Base-by-base conservation (phyloP, 1,140 invertebrate genomes). In the Drosophila murphyi region DNA sequence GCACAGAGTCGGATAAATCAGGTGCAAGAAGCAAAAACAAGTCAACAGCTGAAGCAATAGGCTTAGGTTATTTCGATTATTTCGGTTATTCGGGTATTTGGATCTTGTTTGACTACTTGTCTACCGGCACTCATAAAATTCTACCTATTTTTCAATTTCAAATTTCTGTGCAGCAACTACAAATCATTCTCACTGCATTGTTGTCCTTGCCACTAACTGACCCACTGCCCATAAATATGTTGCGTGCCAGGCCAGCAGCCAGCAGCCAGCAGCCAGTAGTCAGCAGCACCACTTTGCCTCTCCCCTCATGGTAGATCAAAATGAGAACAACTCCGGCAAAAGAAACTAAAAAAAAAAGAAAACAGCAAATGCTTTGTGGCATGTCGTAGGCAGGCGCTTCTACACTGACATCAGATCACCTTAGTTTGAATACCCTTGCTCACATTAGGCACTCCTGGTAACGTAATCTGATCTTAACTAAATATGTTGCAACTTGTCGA, bases 111-210 rank as follows among this genome's bases (percentile, higher is more conserved):
- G 69, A 52, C 55, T 34, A 54, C 71, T 89, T 85, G 81, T 81
- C 68, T 75, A 78, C 73, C 61, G 78, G 64, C 80, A 78, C 85
- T 89, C 85, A 89, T 89, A 89, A 89, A 89, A 89, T 85, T 89
- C 86, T 72, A 89, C 89, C 85, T 89, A 89, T 89, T 89, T 89
- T 85, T 89, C 85, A 89, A 89, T 89, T 89, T 89, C 85, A 89
- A 89, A 89, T 89, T 89, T 89, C 80, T 75, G 52, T 78, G 80
- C 80, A 76, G 80, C 85, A 89, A 61, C 85, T 56, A 89, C 85
- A 89, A 89, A 89, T 89, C 85, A 89, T 89, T 65, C 75, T 88
- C 78, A 78, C 85, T 43, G 51, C 37, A 35, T 62, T 76, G 55
- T 61, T 70, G 61, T 51, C 60, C 57, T 81, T 81, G 82, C 82